Conservation (phyloP, 2,797 vertebrate species). For the Myoxocephalus aenaeus region DNA sequence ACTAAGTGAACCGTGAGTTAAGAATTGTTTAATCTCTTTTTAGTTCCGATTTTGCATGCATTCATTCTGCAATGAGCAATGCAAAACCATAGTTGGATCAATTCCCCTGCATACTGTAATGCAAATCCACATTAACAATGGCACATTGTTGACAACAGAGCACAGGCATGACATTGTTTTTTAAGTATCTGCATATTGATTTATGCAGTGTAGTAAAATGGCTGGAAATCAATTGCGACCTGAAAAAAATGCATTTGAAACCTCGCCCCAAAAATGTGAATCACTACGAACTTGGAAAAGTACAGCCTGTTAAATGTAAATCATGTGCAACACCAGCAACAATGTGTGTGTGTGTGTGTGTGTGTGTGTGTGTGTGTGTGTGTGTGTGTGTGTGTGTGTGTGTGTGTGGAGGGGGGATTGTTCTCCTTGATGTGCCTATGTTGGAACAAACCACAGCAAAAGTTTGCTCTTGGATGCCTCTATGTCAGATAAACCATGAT, state of each 20-base stretch:
- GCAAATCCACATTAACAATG: background rate
- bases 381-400: too few species aligned
- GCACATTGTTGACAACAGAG: background rate
- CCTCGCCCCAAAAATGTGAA: background rate
- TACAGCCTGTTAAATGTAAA: background rate
- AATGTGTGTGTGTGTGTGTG: too few species aligned
- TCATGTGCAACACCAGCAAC: background rate
- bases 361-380: too few species aligned
- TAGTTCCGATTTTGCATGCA: background rate
- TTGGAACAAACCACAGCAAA: too few species aligned
- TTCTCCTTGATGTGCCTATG: too few species aligned
- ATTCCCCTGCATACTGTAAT: background rate
- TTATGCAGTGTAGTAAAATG: background rate
- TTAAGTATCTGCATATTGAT: background rate
- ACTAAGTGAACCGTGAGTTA: background rate
- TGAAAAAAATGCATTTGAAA: background rate
- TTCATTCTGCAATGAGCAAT: background rate
- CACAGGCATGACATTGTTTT: slow-evolving; percentile 4
- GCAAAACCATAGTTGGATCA: background rate
- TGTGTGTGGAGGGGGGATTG: too few species aligned
- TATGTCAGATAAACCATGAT: too few species aligned
- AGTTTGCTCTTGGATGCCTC: too few species aligned
- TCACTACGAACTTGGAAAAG: background rate
- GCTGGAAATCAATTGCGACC: background rate
- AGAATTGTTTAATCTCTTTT: background rate